Percentiles rank a stretch among this genome's conserved stretches.
phyloP scores from a whole-genome alignment of 2,113 vertebrate species.

The Origma solitaria region DNA sequence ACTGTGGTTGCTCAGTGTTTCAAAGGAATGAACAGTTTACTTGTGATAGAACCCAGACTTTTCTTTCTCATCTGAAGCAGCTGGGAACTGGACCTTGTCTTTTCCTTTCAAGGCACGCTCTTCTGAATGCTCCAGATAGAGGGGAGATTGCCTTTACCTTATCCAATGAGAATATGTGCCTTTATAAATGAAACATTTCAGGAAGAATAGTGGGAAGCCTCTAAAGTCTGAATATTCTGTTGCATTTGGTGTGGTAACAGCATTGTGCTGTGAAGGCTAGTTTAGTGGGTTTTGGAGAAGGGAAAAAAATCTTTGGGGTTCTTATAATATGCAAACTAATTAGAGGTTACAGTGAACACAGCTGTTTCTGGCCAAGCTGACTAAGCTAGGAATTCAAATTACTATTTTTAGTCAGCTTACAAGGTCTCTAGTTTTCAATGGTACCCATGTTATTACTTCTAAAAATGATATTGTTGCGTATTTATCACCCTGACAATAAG shows the following conservation, averaged over 20 bases:
- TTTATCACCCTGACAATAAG: not conserved
- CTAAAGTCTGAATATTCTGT: not conserved
- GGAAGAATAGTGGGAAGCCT: not conserved
- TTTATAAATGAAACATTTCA: slow-evolving; percentile 4
- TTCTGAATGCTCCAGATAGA: not conserved
- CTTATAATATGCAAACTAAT: slow-evolving; percentile 25
- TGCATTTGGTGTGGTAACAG: not conserved
- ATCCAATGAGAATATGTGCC: not conserved
- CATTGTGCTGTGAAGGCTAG: not conserved
- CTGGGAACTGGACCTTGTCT: not conserved
- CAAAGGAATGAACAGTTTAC: not conserved
- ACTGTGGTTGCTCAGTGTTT: not conserved
- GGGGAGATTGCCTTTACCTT: not conserved
- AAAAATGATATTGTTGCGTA: not conserved
- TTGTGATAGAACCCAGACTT: not conserved
- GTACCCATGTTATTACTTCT: not conserved
- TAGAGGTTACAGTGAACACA: slow-evolving; percentile 18
- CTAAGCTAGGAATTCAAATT: slow-evolving; percentile 32
- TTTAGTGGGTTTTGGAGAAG: not conserved
- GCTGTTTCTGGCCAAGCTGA: slow-evolving; percentile 51
- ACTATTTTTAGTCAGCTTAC: slow-evolving; percentile 36
- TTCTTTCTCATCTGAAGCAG: not conserved
- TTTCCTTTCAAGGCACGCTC: not conserved
- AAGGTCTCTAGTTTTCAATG: not conserved
- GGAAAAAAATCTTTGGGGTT: slow-evolving; percentile 25